Conservation (phyloP, 2,797 vertebrate species). For the Toxotes lorentzi region DNA sequence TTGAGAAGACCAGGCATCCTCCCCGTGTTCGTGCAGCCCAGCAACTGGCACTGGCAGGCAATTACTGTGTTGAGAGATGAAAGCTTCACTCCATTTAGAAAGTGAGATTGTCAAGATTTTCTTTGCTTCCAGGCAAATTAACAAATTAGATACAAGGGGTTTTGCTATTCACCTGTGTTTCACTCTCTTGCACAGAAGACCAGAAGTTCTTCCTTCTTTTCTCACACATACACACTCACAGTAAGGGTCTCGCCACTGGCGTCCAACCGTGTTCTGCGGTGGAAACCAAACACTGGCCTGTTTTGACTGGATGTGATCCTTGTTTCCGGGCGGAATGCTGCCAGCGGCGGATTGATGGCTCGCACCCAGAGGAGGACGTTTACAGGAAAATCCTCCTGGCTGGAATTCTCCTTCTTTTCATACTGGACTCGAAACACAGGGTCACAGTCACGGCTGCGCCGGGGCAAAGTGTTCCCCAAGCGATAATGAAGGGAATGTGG, state of each 20-base stretch:
- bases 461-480: conserved; percentile 71
- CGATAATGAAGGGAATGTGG: conserved; percentile 74
- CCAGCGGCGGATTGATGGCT: conserved; percentile 80
- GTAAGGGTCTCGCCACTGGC: conserved; percentile 71
- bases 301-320: conserved; percentile 83
- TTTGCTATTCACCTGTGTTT: conserved; percentile 69
- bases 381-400: conserved; percentile 76
- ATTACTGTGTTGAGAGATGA: conserved; percentile 72
- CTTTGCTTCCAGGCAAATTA: conserved; percentile 70
- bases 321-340: conserved; percentile 78
- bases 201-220: conserved; percentile 47
- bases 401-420: conserved; percentile 71
- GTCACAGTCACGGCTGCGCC: conserved; percentile 65
- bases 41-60: conserved; percentile 59
- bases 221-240: conserved; percentile 50
- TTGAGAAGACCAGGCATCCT: conserved; percentile 68
- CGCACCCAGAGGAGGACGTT: conserved; percentile 76
- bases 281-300: conserved; percentile 83
- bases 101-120: conserved; percentile 56
- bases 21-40: conserved; percentile 41
- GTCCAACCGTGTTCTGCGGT: conserved; percentile 75
- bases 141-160: conserved; percentile 72
- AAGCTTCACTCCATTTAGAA: conserved; percentile 67
- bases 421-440: conserved; percentile 60
- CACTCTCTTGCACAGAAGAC: conserved; percentile 47